phyloP scores from a whole-genome alignment of 2,797 vertebrate genomes.

The Capromys pilorides region DNA sequence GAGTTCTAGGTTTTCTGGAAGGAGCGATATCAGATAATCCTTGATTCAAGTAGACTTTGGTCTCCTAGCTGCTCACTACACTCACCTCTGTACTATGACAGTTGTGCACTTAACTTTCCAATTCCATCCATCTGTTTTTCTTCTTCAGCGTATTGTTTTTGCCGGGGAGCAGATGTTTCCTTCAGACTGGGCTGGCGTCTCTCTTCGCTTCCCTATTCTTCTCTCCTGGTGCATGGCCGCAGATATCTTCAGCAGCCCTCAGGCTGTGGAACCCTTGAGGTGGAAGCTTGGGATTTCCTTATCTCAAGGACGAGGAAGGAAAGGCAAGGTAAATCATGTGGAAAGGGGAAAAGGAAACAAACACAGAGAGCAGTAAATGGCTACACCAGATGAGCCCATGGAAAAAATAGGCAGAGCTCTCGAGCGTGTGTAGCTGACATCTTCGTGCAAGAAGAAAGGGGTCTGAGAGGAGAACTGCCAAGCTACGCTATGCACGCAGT shows the following conservation, averaged over 20 bases:
- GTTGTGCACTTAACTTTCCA: constrained; percentile 41
- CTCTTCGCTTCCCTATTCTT: constrained; percentile 54
- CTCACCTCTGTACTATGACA: background rate
- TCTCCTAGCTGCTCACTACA: background rate
- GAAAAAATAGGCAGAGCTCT: constrained; percentile 1
- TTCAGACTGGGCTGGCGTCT: constrained; percentile 32
- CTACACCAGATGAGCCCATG: constrained; percentile 47
- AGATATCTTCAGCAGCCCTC: background rate
- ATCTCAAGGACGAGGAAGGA: constrained; percentile 64
- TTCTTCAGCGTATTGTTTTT: constrained; percentile 32
- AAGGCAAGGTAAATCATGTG: constrained; percentile 32
- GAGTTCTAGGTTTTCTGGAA: constrained; percentile 12
- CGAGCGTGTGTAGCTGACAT: background rate
- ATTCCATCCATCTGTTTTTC: background rate
- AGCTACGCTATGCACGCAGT: background rate
- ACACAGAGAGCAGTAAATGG: background rate
- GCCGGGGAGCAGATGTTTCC: constrained; percentile 75
- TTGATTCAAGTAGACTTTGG: background rate
- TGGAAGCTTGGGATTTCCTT: constrained; percentile 27
- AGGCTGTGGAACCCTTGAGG: constrained; percentile 33
- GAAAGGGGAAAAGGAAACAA: background rate
- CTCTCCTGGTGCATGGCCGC: background rate
- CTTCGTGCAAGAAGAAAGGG: background rate
- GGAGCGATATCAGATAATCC: background rate
- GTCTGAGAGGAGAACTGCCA: background rate